Base-by-base conservation (phyloP, 2,888 invertebrate genomes). In the Abrostola tripartita region DNA sequence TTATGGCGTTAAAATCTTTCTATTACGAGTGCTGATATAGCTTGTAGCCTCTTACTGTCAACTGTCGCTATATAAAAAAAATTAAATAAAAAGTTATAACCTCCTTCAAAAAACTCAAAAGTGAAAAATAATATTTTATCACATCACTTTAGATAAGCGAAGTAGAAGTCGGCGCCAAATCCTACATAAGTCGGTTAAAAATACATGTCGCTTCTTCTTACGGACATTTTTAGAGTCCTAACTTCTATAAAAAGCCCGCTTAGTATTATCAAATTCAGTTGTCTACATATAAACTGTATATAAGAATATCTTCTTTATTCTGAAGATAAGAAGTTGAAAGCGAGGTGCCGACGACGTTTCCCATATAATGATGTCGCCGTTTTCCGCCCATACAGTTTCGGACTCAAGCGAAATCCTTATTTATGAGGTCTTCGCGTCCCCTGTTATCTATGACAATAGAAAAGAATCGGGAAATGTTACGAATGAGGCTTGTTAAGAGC, bases 391-490 rank as follows among this genome's bases (percentile, higher is more conserved):
- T 47, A 9, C 44, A 47, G 44, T 47, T 24, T 24, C 44, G 44
- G 44, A 47, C 44, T 47, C 12, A 9, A 8, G 14, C 44, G 44
- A 47, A 47, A 47, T 47, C 44, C 44, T 47, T 47, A 47, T 47
- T 47, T 47, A 47, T 47, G 44, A 47, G 44, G 44, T 47, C 10
- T 14, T 47, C 14, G 44, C 14, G 9, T 24, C 8, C 44, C 44
- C 14, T 24, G 44, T 47, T 47, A 47, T 47, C 44, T 47, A 47
- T 24, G 44, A 47, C 14, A 47, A 47, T 47, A 47, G 44, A 47
- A 47, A 47, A 47, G 44, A 47, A 47, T 47, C 14, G 44, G 44
- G 24, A 24, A 24, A 12, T 44, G 7, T 24, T 44, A 44, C 24
- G 44, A 9, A 24, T 24, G 44, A 24, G 14, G 7, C 44, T 47